Evolutionary conservation across 2,797 vertebrate species (phyloP).

Genomic region (Peromyscus melanophrys): DNA sequence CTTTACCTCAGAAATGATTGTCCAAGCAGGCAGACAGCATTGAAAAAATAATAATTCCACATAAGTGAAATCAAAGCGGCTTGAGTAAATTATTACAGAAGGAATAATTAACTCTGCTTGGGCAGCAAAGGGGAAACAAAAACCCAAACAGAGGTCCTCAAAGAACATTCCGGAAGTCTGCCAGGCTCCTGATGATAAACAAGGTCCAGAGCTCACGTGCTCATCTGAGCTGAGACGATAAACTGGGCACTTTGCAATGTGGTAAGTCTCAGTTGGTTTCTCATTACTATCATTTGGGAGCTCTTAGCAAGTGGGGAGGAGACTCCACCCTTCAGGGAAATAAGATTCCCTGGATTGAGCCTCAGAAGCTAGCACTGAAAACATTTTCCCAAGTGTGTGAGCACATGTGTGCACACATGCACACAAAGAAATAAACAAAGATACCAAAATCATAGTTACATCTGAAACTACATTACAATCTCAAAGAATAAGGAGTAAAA

Average conservation of each 20-base stretch:
- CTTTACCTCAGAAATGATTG: background rate
- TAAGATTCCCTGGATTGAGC: background rate
- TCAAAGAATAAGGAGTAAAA: background rate
- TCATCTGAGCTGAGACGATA: constrained; percentile 66
- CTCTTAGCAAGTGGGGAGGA: background rate
- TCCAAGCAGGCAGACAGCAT: background rate
- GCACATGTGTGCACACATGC: too few species aligned
- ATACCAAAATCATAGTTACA: background rate
- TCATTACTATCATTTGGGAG: background rate
- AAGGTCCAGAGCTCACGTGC: background rate
- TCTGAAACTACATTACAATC: background rate
- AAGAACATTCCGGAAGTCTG: constrained; percentile 42
- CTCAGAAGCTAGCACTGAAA: background rate
- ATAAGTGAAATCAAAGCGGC: constrained; percentile 65
- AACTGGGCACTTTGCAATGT: constrained; percentile 32
- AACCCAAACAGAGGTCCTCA: constrained; percentile 45
- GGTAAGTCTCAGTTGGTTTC: background rate
- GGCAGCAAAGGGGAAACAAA: constrained; percentile 53
- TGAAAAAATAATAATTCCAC: constrained; percentile 59
- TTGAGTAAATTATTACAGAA: constrained; percentile 45
- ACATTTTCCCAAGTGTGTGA: background rate
- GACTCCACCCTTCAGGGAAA: background rate
- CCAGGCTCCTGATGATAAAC: constrained; percentile 25
- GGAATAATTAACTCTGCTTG: constrained; percentile 74
- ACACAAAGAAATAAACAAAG: background rate